A percentile compares a stretch with the other conserved stretches of the same genome.
phyloP scores from a whole-genome alignment of 2,797 vertebrate species.

The Picus viridis region DNA sequence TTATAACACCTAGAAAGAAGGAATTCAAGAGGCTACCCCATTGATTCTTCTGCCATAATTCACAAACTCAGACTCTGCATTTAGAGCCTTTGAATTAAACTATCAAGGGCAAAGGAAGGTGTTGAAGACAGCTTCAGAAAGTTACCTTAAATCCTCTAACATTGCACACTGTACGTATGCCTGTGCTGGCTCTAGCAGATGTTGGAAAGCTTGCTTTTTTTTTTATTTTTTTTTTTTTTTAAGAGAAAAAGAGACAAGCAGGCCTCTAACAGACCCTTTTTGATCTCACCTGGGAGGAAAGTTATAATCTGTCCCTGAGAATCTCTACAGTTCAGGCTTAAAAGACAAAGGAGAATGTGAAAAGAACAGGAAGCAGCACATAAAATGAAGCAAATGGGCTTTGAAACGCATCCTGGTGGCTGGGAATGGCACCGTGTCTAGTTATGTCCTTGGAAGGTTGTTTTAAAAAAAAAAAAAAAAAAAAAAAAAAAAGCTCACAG shows the following conservation, averaged over 20 bases:
- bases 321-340: conserved; percentile 57
- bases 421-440: conserved; percentile 9
- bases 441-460: conserved; percentile 35
- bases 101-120: neutral
- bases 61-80: neutral
- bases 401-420: conserved; percentile 35
- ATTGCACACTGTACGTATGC: neutral
- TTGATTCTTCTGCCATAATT: neutral
- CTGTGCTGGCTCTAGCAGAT: conserved; percentile 33
- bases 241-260: conserved; percentile 1
- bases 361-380: conserved; percentile 59
- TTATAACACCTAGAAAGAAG: neutral
- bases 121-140: conserved; percentile 5
- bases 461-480: neutral
- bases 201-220: conserved; percentile 32
- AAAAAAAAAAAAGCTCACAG: neutral
- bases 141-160: neutral
- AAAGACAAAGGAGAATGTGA: conserved; percentile 66
- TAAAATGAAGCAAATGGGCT: conserved; percentile 55
- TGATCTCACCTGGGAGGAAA: conserved; percentile 74
- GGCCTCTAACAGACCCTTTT: conserved; percentile 51
- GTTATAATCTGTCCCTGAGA: conserved; percentile 45
- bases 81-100: neutral
- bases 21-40: neutral
- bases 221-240: conserved; percentile 14